Base-by-base conservation (phyloP, 2,113 vertebrate genomes). In the Dendrocopos noguchii region DNA sequence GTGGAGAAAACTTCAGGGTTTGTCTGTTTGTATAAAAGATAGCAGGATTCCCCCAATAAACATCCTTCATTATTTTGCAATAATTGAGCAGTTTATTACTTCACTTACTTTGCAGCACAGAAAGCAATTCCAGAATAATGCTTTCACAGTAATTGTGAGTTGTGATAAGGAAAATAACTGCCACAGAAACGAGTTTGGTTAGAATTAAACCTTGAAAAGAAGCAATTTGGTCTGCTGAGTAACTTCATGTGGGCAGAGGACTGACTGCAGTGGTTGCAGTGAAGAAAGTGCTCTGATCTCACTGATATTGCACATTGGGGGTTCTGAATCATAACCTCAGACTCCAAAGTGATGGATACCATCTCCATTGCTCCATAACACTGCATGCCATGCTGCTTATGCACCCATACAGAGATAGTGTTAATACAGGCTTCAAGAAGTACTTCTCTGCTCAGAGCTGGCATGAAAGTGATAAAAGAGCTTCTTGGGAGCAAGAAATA, bases 51-150 rank as follows among this genome's bases (percentile, higher is more conserved):
- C n/a, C 24, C 70, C 4, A 60, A 80, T 60, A 91, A 85, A 31
- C 36, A 13, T 27, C 91, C 10, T 28, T 76, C 33, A 4, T 90
- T 86, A 72, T 76, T 90, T 61, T 47, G 95, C 71, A 95, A 84
- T 63, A 92, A 89, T 68, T 74, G 72, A 78, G 65, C 28, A 65
- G 60, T 81, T 95, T 93, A 70, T 77, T 78, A 59, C 82, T 90
- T 95, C 4, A 3, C 14, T 68, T 91, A 80, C 75, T 83, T 87
- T 80, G 21, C 66, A 76, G 29, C 68, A 80, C 66, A 85, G 72
- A 88, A 89, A 78, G 14, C 39, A 93, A 94, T 95, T 95, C 95
- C 81, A 91, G 75, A 91, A 86, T 50, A 93, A 88, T 29, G 19
- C 88, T 95, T 83, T 94, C 71, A 44, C 9, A 50, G 56, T 59